Evolutionary conservation across 2,888 invertebrate species (phyloP), one percentile per base, ranked within the genome.

Genomic region (Steinernema carpocapsae): DNA sequence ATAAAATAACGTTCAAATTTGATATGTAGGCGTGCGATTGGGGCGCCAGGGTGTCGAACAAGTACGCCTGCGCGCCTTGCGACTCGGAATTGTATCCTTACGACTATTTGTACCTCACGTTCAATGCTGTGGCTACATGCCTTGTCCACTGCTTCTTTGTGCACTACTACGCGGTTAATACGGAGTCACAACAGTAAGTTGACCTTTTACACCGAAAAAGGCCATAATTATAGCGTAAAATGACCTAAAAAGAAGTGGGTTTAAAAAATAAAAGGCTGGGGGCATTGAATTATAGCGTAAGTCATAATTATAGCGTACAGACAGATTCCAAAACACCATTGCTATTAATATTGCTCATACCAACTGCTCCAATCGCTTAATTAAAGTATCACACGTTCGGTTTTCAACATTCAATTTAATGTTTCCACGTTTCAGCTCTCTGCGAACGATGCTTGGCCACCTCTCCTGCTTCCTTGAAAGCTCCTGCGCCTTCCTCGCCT

Each of bases 61-160:
- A 73, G 19, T 76, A 76, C 7, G 74, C 74, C 3, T 86, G 86
- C 52, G 74, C 74, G 22, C 78, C 77, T 6, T 85, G 85, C 59
- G 73, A 76, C 10, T 59, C 42, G 7, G 79, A 78, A n/a, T 70
- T 86, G 7, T 74, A 75, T 17, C 52, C 78, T 17, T 85, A 85
- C 74, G 84, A 86, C 73, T 85, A 83, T 80, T 77, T 80, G 73
- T 86, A 80, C 70, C 91, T 97, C 26, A 94, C 94, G 0, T 97
- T 97, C 87, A 95, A 97, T 94, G 94, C 93, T 0, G 88, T 96
- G 19, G 88, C 95, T 56, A 93, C 95, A 0, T 89, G 97, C 52
- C 92, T 95, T 64, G 89, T 96, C 74, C 95, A 97, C 88, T 94
- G 94, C 92, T 94, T 94, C 88, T 94, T 93, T 86, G 95, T 97